A percentile compares a stretch with the other conserved stretches of the same genome.
Conservation (phyloP, 2,113 vertebrate genomes). For the Propithecus coquereli region DNA sequence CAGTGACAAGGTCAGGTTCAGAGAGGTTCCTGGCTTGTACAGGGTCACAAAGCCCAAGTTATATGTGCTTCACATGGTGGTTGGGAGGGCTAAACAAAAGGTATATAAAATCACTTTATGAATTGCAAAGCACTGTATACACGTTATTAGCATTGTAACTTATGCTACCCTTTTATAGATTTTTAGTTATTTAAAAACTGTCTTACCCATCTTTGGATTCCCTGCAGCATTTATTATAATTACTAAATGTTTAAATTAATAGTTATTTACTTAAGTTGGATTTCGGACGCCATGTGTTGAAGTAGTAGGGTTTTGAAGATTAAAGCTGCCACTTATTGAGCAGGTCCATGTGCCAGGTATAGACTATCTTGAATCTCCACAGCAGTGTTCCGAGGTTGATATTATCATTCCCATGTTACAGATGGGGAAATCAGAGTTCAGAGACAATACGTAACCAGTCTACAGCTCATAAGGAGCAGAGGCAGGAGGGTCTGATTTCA, state of each 20-base stretch:
- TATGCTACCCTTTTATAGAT: background rate
- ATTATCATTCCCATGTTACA: background rate
- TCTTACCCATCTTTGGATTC: background rate
- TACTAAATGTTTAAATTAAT: background rate
- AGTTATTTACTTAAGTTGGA: conserved; percentile 20
- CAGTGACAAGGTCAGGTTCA: background rate
- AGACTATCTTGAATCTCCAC: background rate
- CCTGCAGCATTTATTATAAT: background rate
- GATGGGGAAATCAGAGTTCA: background rate
- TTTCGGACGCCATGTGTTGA: background rate
- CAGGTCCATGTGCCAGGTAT: background rate
- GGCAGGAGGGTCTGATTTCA: background rate
- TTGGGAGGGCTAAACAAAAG: background rate
- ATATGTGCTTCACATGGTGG: background rate
- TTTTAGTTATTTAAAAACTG: conserved; percentile 12
- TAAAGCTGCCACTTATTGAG: background rate
- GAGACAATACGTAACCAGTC: background rate
- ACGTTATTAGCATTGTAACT: background rate
- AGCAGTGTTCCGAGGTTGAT: background rate
- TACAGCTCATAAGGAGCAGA: background rate
- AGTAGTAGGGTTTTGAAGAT: background rate
- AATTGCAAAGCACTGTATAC: background rate
- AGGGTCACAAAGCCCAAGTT: background rate
- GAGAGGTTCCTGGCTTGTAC: background rate
- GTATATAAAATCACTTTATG: background rate